Evolutionary conservation across 2,113 vertebrate genomes (phyloP).

Genomic region (Melanerpes aurifrons): DNA sequence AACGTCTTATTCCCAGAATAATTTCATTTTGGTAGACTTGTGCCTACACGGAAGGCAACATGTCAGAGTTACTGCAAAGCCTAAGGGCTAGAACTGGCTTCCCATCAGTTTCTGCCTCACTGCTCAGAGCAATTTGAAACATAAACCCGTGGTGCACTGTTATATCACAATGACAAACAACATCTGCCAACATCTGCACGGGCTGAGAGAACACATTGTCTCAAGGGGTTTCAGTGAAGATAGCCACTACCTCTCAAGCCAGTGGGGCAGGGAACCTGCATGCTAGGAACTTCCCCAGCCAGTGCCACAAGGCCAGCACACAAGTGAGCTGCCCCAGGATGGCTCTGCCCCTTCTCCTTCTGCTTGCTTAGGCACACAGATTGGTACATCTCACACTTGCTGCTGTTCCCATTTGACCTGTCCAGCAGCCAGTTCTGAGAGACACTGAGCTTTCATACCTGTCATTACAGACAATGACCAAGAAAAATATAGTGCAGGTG

Average conservation of each 20-base stretch:
- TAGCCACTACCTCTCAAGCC: background rate
- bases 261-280: background rate
- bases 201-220: background rate
- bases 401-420: background rate
- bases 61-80: background rate
- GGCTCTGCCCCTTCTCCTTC: background rate
- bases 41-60: background rate
- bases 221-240: background rate
- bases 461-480: background rate
- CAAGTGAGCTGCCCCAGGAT: background rate
- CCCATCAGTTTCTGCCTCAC: background rate
- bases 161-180: background rate
- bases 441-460: background rate
- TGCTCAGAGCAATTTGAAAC: background rate
- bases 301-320: rapidly evolving
- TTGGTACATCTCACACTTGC: too few species aligned
- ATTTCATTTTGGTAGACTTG: background rate
- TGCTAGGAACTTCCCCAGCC: background rate
- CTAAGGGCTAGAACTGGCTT: background rate
- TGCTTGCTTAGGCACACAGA: background rate
- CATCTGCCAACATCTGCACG: background rate
- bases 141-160: background rate
- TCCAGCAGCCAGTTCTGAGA: background rate
- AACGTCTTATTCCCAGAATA: background rate
- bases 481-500: background rate